Evolutionary conservation across 2,797 vertebrate genomes (phyloP), one percentile per base, ranked within the genome.

Genomic region (Halcyon leucocephala): DNA sequence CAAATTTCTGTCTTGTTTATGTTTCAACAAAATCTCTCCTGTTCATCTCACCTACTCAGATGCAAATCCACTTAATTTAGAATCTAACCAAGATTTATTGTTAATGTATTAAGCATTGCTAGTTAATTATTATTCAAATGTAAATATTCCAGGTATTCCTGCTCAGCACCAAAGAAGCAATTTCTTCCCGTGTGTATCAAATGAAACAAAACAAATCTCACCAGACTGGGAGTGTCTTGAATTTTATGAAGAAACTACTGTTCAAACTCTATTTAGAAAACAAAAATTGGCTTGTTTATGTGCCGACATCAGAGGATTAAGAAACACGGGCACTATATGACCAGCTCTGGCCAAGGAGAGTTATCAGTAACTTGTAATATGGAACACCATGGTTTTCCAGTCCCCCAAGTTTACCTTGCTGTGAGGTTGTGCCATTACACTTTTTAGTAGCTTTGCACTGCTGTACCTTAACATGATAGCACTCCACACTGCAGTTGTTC

Each of bases 71-170:
- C 86, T 94, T 97, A 94, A 96, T 95, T 96, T 89, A 97, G 93
- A 95, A 95, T 80, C 87, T 93, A 91, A 95, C 94, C 88, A 95
- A 95, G 86, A 97, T 97, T 96, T 97, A 95, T 86, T 95, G 82
- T 94, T 96, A 95, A 93, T 90, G 72, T 95, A 96, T 93, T 96
- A 95, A 86, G 66, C 84, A 92, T 87, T 84, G 65, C 84, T 96
- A 88, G 89, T 93, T 97, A 96, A 96, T 93, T 90, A 95, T 95
- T 96, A 97, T 89, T 97, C 84, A 95, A 94, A 95, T 95, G 93
- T 92, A 94, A 96, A 95, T 94, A 97, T 70, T 96, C 69, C 52
- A 0, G 0, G 52, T 97, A 90, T 60, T 85, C 73, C 67, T 95
- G 88, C 87, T 81, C 74, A 89, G 86, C 90, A 94, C 71, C 66